Evolutionary conservation across 2,113 vertebrate species (phyloP).

Genomic region (Thunnus thynnus): DNA sequence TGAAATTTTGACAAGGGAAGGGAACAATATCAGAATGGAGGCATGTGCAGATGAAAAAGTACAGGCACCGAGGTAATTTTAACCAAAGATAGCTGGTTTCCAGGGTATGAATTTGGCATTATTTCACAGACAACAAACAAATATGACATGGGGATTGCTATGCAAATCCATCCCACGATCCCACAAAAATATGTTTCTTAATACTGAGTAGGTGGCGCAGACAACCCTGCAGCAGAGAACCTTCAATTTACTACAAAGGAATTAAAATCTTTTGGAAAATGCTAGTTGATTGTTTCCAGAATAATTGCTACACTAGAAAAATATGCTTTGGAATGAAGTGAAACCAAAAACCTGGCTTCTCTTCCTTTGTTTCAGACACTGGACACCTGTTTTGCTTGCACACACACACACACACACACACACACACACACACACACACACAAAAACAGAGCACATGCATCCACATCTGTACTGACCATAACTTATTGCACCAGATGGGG

Average conservation of each 20-base stretch:
- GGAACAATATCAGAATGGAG: constrained; percentile 2
- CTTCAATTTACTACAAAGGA: constrained; percentile 46
- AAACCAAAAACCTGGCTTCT: constrained; percentile 13
- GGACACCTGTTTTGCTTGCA: constrained; percentile 21
- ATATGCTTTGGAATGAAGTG: constrained; percentile 16
- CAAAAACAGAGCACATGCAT: background rate
- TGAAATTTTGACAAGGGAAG: constrained; percentile 42
- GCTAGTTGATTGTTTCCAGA: constrained; percentile 49
- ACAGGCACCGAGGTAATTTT: background rate
- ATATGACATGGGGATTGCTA: constrained; percentile 42
- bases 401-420: background rate
- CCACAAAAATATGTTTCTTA: constrained; percentile 49
- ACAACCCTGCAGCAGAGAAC: constrained; percentile 27
- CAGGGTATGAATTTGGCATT: constrained; percentile 22
- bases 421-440: background rate
- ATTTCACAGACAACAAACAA: constrained; percentile 37
- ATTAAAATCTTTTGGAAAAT: constrained; percentile 53
- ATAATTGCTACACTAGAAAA: constrained; percentile 32
- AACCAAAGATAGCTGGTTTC: constrained; percentile 24
- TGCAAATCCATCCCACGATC: constrained; percentile 54
- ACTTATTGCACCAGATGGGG: constrained; percentile 24
- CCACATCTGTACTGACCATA: constrained; percentile 32
- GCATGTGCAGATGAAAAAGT: background rate
- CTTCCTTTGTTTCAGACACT: background rate
- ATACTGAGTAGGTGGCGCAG: constrained; percentile 52